Base-by-base conservation (phyloP, 2,113 vertebrate genomes). In the Rhinoptilus africanus region DNA sequence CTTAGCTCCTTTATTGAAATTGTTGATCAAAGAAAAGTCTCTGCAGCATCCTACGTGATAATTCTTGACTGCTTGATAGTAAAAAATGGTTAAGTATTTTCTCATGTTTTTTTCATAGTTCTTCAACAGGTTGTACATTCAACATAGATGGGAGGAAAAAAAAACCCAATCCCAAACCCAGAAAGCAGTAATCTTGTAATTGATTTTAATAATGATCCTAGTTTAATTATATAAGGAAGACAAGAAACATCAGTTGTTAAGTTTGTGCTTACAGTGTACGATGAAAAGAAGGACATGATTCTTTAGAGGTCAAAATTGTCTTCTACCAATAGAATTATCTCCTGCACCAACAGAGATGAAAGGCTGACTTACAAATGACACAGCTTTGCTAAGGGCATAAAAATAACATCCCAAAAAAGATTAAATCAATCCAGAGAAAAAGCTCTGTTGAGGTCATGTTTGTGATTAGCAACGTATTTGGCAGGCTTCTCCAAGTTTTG, bases 151-250 rank as follows among this genome's bases (percentile, higher is more conserved):
- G 13, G n/a, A 17, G 12, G 3, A 7, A 20, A 23, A 39, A 39
- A 27, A 19, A 0, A 0, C 17, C 17, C 45, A 45, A 47, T 14
- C n/a, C 3, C 12, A 10, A 82, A 62, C 3, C 26, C 16, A 72
- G 41, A 54, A 68, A 34, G 5, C 37, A 43, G 66, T 72, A 30
- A 16, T 56, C 10, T 67, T 89, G 10, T 43, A 32, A 47, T 27
- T 71, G n/a, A 22, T 79, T 19, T 59, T 67, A 73, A 28, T 69
- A 28, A 28, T 41, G 9, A 48, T 79, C 48, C 30, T 71, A 11
- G 15, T 43, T 75, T n/a, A 89, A 26, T 87, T 77, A 18, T 22
- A 20, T 51, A 51, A 71, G 30, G 45, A 74, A 37, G 34, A 22
- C 43, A 74, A 75, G 47, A 67, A 87, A 12, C 8, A 37, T 54